phyloP scores from a whole-genome alignment of 2,888 invertebrate genomes.

The Drosophila cyrtoloma region DNA sequence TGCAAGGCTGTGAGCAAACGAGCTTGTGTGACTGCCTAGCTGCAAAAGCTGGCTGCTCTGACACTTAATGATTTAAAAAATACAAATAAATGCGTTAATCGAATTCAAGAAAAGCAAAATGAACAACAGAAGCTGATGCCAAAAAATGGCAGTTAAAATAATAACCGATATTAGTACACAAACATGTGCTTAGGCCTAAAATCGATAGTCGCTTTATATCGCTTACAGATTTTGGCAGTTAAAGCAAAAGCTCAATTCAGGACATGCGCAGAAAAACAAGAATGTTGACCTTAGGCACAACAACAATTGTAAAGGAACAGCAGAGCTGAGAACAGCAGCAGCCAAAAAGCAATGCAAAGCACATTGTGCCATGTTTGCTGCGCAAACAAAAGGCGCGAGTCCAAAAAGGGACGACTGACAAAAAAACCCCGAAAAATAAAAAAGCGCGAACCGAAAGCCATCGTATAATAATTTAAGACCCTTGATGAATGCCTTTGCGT shows the following conservation, averaged over 20 bases:
- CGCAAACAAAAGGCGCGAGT: slow-evolving; percentile 63
- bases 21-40: not conserved
- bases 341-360: slow-evolving; percentile 55
- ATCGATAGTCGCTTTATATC: slow-evolving; percentile 11
- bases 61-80: not conserved
- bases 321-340: slow-evolving; percentile 7
- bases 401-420: slow-evolving; percentile 11
- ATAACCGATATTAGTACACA: not conserved
- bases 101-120: not conserved
- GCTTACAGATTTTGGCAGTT: not conserved
- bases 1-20: not conserved
- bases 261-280: slow-evolving; percentile 61
- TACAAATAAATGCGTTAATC: not conserved
- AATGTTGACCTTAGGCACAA: slow-evolving; percentile 57
- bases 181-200: not conserved
- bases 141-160: not conserved
- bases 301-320: slow-evolving; percentile 18
- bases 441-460: slow-evolving; percentile 20
- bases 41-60: slow-evolving; percentile 24
- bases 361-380: slow-evolving; percentile 51
- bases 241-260: slow-evolving; percentile 41
- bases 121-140: not conserved
- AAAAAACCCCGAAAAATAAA: slow-evolving; percentile 28
- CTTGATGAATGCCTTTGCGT: slow-evolving; percentile 71
- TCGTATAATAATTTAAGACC: slow-evolving; percentile 55